Evolutionary conservation across 2,888 invertebrate genomes (phyloP), one percentile per base, ranked within the genome.

Genomic region (Drosophila aldrichi): DNA sequence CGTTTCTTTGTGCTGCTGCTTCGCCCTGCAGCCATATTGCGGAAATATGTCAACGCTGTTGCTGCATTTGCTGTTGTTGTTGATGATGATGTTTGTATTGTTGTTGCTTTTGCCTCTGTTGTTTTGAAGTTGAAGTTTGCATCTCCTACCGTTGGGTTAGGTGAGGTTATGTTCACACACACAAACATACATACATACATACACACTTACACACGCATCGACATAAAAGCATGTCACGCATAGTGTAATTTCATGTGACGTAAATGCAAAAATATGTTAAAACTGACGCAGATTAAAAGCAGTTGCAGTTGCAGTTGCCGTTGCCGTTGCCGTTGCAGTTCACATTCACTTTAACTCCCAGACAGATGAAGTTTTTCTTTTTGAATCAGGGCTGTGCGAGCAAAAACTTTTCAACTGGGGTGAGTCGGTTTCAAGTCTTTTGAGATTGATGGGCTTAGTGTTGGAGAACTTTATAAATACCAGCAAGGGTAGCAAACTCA

Each of bases 241-340:
- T 81, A 81, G 86, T 77, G 74, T 75, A 86, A 83, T 86, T 81
- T 70, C 79, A 81, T 84, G 84, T 85, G 84, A 85, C 84, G 84
- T 82, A 85, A 87, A 85, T 87, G 84, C 82, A 84, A 85, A 85
- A 82, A 85, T 87, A 87, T 87, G 84, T 82, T 80, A 83, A 86
- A 76, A 81, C 76, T 74, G 70, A 71, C 29, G 71, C 74, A 65
- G 68, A 86, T 81, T 77, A 79, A 79, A 81, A 78, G 68, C 67
- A 46, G 58, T 58, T 40, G 57, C 58, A 34, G 54, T 58, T 57
- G 46, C 46, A 0, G 25, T 46, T 44, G 44, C 44, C 6, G 44
- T 44, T 46, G 25, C 46, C 12, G 36, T 36, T 36, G 44, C 44
- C 14, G 3, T 25, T 46, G 41, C 43, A 6, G 20, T 10, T 70